Evolutionary conservation across 2,888 invertebrate genomes (phyloP).

Genomic region (Pediacus dermestoides): DNA sequence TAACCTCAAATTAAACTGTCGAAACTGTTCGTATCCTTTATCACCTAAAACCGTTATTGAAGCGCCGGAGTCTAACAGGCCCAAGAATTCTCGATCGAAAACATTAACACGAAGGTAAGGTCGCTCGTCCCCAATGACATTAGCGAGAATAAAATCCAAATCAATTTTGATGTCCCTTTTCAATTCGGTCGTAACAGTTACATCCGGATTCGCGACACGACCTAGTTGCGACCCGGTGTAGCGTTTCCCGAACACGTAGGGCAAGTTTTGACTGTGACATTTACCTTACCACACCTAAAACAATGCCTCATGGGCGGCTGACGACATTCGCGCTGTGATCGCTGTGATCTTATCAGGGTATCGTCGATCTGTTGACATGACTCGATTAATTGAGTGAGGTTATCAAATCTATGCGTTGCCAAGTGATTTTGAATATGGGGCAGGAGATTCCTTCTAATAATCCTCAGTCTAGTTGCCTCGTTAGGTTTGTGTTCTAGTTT

Average conservation of each 20-base stretch:
- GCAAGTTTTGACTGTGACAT: conserved; percentile 14
- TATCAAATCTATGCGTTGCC: too few species aligned
- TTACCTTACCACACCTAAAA: conserved; percentile 16
- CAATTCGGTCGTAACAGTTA: not conserved
- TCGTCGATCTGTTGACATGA: too few species aligned
- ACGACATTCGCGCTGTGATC: too few species aligned
- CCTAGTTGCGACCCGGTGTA: conserved; percentile 5
- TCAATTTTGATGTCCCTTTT: not conserved
- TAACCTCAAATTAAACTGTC: conserved; percentile 1
- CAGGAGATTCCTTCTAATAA: conserved; percentile 3
- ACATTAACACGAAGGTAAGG: conserved; percentile 5
- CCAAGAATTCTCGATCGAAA: not conserved
- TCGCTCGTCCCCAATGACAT: not conserved
- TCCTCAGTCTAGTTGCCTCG: conserved; percentile 1
- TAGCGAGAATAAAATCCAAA: conserved; percentile 4
- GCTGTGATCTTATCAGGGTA: too few species aligned
- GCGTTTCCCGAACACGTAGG: conserved; percentile 6
- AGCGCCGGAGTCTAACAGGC: conserved; percentile 9
- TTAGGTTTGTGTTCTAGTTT: not conserved
- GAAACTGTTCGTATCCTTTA: not conserved
- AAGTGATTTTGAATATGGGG: conserved; percentile 17
- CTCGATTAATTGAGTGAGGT: too few species aligned
- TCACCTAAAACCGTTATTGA: conserved; percentile 3
- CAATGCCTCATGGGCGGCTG: conserved; percentile 13
- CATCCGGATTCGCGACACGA: conserved; percentile 1